Percentiles rank a stretch among this genome's conserved stretches.
These are phyloP conservation scores for Pseudanteris insignis DNA, from an alignment of 2,888 invertebrate species.

Conservation along the genomic window DNA sequence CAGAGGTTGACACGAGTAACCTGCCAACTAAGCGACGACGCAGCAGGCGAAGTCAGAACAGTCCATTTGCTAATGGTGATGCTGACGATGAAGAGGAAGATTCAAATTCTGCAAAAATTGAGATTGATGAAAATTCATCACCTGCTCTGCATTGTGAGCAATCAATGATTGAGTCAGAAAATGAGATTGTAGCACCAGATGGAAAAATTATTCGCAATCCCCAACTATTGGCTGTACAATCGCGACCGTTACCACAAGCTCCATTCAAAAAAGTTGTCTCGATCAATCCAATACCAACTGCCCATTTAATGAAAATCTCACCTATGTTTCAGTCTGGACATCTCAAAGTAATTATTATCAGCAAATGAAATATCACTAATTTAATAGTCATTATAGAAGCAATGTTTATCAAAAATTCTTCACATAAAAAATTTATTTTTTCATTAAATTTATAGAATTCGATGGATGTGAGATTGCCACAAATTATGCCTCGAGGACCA, in stretches of 20 bases:
- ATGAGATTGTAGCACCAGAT: conserved; percentile 44
- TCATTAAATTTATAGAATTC: conserved; percentile 7
- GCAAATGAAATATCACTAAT: too few relatives aligned
- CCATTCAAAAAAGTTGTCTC: conserved; percentile 37
- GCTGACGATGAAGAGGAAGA: conserved; percentile 46
- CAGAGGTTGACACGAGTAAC: conserved; percentile 18
- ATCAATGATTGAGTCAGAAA: conserved; percentile 56
- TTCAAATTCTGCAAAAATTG: conserved; percentile 18
- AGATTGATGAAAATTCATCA: conserved; percentile 32
- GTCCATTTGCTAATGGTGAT: conserved; percentile 37
- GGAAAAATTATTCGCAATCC: conserved; percentile 21
- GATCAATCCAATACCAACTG: conserved; percentile 52
- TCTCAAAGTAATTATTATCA: conserved; percentile 22
- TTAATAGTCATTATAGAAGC: too few relatives aligned
- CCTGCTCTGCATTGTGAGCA: conserved; percentile 54
- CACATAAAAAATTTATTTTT: too few relatives aligned
- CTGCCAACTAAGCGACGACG: conserved; percentile 46
- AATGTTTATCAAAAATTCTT: too few relatives aligned
- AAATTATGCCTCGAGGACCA: conserved; percentile 6
- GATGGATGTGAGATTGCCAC: conserved; percentile 1
- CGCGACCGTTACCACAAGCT: conserved; percentile 1
- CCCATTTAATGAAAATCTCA: conserved; percentile 48
- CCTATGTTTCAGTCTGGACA: conserved; percentile 19
- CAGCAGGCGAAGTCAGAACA: conserved; percentile 30
- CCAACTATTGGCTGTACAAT: neutral